Evolutionary conservation across 2,888 invertebrate species (phyloP).

Genomic region (Slavum lentiscoides): DNA sequence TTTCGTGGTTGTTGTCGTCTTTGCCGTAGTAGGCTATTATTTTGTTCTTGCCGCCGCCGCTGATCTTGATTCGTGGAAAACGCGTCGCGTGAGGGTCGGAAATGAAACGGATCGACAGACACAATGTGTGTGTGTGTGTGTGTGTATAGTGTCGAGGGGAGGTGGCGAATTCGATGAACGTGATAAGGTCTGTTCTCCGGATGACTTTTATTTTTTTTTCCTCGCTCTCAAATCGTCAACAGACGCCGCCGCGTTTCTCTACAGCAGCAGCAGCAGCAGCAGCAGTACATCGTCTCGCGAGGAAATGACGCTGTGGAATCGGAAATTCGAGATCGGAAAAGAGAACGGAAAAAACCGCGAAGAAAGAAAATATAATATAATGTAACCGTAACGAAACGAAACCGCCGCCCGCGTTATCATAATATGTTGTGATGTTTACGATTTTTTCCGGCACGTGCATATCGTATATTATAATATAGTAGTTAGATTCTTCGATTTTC

Average conservation of each 20-base stretch:
- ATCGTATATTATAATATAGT: background rate
- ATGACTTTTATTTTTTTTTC: slow-evolving; percentile 19
- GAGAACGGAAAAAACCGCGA: background rate
- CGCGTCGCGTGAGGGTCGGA: slow-evolving; percentile 21
- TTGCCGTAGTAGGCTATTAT: background rate
- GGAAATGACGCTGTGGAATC: slow-evolving; percentile 27
- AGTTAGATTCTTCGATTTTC: too few relatives aligned
- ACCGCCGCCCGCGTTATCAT: background rate
- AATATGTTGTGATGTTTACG: too few relatives aligned
- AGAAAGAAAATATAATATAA: slow-evolving; percentile 15
- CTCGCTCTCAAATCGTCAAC: slow-evolving; percentile 3
- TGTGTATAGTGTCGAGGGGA: too few relatives aligned
- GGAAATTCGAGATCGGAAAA: slow-evolving; percentile 32
- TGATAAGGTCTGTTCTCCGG: slow-evolving; percentile 28
- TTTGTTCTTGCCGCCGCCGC: background rate
- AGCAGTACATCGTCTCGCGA: background rate
- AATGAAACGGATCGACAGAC: slow-evolving; percentile 38
- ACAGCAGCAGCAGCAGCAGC: too few relatives aligned
- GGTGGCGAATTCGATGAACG: slow-evolving; percentile 8
- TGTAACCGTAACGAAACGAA: background rate
- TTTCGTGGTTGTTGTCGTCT: too few relatives aligned
- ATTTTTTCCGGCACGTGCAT: background rate
- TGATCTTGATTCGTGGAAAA: too few relatives aligned
- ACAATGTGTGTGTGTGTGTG: slow-evolving; percentile 2
- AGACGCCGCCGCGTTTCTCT: background rate